Percentiles rank a stretch among this genome's conserved stretches.
Conservation (phyloP, 2,113 vertebrate genomes). For the Gnathonemus longibarbis region DNA sequence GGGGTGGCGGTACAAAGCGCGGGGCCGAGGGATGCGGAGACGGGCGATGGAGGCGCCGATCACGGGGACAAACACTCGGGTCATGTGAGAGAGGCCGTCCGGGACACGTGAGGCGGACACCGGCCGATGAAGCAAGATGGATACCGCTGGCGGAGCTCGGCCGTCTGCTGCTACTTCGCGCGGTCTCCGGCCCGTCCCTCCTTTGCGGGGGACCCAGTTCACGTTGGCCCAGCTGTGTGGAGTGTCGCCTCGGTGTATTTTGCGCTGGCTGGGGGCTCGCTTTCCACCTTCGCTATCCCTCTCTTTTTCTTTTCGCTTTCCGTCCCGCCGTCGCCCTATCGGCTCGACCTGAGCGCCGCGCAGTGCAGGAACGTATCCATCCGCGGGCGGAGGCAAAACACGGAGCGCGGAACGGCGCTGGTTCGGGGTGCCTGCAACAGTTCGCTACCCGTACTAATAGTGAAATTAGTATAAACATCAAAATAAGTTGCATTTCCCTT, state of each 20-base stretch:
- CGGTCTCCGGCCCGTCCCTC: neutral
- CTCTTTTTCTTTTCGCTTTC: slow-evolving; percentile 1
- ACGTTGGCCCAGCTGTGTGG: neutral
- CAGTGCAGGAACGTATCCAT: slow-evolving; percentile 15
- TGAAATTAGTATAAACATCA: neutral
- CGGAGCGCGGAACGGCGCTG: neutral
- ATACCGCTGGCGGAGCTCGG: slow-evolving; percentile 41
- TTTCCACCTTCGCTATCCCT: neutral
- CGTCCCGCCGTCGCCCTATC: slow-evolving; percentile 17
- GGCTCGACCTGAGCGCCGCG: neutral
- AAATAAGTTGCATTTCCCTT: neutral
- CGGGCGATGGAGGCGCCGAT: slow-evolving; percentile 67
- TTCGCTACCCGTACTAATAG: neutral
- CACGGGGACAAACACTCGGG: slow-evolving; percentile 91
- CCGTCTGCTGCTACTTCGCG: slow-evolving; percentile 13
- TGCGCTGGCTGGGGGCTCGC: neutral
- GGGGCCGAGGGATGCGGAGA: slow-evolving; percentile 49
- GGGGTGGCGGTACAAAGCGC: slow-evolving; percentile 46
- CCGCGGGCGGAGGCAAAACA: slow-evolving; percentile 19
- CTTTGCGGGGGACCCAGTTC: neutral
- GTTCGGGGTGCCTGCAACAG: neutral
- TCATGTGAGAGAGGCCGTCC: slow-evolving; percentile 81
- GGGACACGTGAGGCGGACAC: slow-evolving; percentile 61
- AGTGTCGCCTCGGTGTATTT: neutral
- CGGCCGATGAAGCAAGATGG: slow-evolving; percentile 53